Conservation (phyloP, 1,140 invertebrate species). For the Acromyrmex echinatior region DNA sequence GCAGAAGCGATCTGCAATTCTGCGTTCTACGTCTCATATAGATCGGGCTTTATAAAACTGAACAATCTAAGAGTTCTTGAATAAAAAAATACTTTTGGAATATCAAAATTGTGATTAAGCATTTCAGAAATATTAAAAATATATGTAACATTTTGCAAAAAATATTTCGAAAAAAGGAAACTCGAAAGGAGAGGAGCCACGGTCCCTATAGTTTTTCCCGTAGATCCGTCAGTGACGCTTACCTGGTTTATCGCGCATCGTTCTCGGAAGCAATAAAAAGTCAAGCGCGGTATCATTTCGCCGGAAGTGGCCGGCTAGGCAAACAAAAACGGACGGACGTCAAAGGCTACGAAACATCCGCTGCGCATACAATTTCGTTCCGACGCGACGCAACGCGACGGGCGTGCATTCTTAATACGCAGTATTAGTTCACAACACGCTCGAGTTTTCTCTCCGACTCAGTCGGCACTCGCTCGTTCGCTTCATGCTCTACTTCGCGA, state of each 20-base stretch:
- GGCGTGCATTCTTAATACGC: slow-evolving; percentile 17
- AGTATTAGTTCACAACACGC: slow-evolving; percentile 32
- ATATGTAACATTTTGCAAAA: no score
- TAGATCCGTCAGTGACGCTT: neutral
- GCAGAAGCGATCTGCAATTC: no score
- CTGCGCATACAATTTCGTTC: slow-evolving; percentile 22
- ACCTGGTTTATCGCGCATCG: slow-evolving; percentile 6
- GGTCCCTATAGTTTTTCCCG: no score
- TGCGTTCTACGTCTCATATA: no score
- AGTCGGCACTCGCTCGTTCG: slow-evolving; percentile 61
- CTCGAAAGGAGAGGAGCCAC: no score
- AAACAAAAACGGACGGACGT: slow-evolving; percentile 47
- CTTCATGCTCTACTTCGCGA: slow-evolving; percentile 85
- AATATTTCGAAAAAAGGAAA: no score
- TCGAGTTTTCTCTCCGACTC: slow-evolving; percentile 42
- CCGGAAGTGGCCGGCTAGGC: slow-evolving; percentile 49
- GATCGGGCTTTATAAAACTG: no score
- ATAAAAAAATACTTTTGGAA: no score
- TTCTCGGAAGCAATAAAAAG: slow-evolving; percentile 49
- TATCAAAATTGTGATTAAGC: no score
- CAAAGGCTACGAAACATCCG: slow-evolving; percentile 19
- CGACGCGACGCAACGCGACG: slow-evolving; percentile 22
- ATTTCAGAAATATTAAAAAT: no score
- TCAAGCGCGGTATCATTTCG: slow-evolving; percentile 39
- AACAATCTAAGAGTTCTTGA: no score